Evolutionary conservation across 2,797 vertebrate genomes (phyloP).

Genomic region (Lacerta agilis): DNA sequence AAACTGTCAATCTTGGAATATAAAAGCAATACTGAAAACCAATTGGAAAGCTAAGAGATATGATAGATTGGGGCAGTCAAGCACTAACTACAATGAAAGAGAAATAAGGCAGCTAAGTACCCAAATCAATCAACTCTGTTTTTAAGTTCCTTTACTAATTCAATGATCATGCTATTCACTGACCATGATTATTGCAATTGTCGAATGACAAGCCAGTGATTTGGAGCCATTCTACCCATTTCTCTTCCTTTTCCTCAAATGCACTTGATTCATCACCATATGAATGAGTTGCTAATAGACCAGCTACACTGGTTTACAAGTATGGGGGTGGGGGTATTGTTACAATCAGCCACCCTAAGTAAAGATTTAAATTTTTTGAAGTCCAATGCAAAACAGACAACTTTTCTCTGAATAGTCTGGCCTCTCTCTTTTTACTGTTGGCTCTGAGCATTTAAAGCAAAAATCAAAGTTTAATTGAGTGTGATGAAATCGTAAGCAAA

Average conservation of each 20-base stretch:
- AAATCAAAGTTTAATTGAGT: background rate
- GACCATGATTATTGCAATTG: background rate
- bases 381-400: background rate
- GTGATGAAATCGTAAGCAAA: background rate
- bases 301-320: background rate
- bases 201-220: background rate
- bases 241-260: background rate
- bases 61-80: background rate
- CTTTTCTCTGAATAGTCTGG: background rate
- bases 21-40: background rate
- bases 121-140: background rate
- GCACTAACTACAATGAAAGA: background rate
- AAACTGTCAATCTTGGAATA: background rate
- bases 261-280: background rate
- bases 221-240: background rate
- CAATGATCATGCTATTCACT: background rate
- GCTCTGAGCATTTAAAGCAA: background rate
- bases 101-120: background rate
- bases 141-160: background rate
- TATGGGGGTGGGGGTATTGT: background rate
- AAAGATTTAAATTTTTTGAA: background rate
- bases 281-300: background rate
- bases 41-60: background rate
- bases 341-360: background rate
- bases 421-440: background rate